Evolutionary conservation across 2,797 vertebrate genomes (phyloP).

Genomic region (Thaleichthys pacificus): DNA sequence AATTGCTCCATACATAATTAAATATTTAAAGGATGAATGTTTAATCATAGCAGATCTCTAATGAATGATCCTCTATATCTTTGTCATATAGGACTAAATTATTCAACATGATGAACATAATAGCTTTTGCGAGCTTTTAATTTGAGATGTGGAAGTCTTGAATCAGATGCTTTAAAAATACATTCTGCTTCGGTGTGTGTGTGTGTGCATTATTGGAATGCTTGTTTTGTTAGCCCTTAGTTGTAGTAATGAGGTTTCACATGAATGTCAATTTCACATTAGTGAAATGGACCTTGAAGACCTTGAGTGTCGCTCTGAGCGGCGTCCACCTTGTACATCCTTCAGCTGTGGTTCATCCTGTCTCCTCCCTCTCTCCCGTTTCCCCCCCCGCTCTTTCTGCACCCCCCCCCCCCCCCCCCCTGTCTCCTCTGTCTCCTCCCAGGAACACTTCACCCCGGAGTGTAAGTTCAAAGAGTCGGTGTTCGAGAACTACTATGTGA

Average conservation of each 20-base stretch:
- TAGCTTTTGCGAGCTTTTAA: slow-evolving; percentile 39
- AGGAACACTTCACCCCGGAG: slow-evolving; percentile 99
- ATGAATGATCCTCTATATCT: slow-evolving; percentile 58
- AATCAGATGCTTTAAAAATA: slow-evolving; percentile 25
- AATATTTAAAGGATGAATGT: slow-evolving; percentile 45
- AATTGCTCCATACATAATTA: slow-evolving; percentile 59
- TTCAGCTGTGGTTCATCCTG: not conserved
- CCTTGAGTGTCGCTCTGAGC: slow-evolving; percentile 13
- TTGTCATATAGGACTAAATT: slow-evolving; percentile 54
- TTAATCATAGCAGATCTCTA: slow-evolving; percentile 55
- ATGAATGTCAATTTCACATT: slow-evolving; percentile 29
- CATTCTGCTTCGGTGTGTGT: slow-evolving; percentile 12
- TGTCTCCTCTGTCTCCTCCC: slow-evolving; percentile 45
- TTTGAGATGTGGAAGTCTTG: slow-evolving; percentile 29
- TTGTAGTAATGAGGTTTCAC: slow-evolving; percentile 39
- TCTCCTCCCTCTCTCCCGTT: not conserved
- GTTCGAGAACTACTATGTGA: slow-evolving; percentile 99
- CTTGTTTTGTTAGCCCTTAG: not conserved
- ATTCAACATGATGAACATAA: slow-evolving; percentile 57
- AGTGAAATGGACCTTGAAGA: slow-evolving; percentile 24
- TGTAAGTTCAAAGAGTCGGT: slow-evolving; percentile 99
- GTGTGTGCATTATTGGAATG: slow-evolving; percentile 7
- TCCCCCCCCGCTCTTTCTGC: slow-evolving; percentile 1
- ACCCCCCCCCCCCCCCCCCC: not conserved
- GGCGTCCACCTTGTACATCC: not conserved